These are phyloP conservation scores for Drosophila subsilvestris DNA, from an alignment of 2,888 invertebrate species.

Conservation along the genomic window DNA sequence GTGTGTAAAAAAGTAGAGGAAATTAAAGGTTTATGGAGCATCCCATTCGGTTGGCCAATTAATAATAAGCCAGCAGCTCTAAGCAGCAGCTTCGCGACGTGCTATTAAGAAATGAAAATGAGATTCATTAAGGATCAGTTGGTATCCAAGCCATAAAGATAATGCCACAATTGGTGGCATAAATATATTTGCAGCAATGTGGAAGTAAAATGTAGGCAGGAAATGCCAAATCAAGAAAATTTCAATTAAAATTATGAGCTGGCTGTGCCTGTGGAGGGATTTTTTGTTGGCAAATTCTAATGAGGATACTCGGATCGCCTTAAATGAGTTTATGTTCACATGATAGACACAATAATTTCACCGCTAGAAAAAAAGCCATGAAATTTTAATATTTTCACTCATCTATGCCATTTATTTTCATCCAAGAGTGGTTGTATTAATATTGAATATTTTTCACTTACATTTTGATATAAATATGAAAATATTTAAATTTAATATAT, in stretches of 20 bases:
- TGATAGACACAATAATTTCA: too few relatives aligned
- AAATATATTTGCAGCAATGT: conserved; percentile 4
- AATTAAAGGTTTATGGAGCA: conserved; percentile 63
- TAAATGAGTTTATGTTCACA: too few relatives aligned
- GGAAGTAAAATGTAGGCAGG: conserved; percentile 21
- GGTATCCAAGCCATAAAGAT: conserved; percentile 18
- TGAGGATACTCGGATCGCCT: too few relatives aligned
- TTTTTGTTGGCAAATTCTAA: too few relatives aligned
- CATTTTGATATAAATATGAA: too few relatives aligned
- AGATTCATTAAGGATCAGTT: conserved; percentile 33
- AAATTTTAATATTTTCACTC: too few relatives aligned
- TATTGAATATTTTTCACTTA: too few relatives aligned
- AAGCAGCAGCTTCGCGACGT: conserved; percentile 4
- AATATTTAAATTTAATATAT: too few relatives aligned
- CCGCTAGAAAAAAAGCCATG: too few relatives aligned
- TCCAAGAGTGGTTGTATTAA: too few relatives aligned
- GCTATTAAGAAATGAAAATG: conserved; percentile 32
- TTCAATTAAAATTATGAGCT: background rate
- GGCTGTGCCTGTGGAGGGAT: background rate
- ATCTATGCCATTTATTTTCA: too few relatives aligned
- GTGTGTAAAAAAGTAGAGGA: conserved; percentile 15
- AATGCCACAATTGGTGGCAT: conserved; percentile 21
- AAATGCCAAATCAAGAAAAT: conserved; percentile 4
- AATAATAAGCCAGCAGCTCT: background rate
- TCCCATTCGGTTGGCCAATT: background rate